phyloP scores from a whole-genome alignment of 2,888 invertebrate genomes.

The Xanthorhoe spadicearia region DNA sequence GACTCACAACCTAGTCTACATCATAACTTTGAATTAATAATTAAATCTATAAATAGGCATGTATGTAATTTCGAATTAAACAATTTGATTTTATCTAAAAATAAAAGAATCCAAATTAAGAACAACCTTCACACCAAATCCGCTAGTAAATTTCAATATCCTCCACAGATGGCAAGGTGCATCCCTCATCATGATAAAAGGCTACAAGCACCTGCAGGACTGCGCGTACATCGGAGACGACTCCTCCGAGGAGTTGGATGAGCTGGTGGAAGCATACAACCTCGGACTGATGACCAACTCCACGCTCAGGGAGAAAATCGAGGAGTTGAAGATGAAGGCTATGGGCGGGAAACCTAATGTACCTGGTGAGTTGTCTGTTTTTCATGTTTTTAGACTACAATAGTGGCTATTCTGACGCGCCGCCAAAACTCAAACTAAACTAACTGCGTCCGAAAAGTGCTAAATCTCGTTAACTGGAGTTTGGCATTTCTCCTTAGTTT shows the following conservation, averaged over 20 bases:
- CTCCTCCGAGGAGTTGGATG: conserved; percentile 90
- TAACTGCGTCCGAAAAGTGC: too few relatives aligned
- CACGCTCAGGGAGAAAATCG: conserved; percentile 64
- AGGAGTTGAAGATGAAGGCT: conserved; percentile 57
- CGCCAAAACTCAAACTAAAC: too few relatives aligned
- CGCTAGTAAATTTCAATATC: not conserved
- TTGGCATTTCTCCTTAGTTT: too few relatives aligned
- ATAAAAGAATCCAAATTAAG: too few relatives aligned
- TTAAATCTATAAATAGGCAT: too few relatives aligned
- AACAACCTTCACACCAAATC: not conserved
- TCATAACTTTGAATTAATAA: too few relatives aligned
- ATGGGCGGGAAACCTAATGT: conserved; percentile 85
- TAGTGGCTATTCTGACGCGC: too few relatives aligned
- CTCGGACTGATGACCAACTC: conserved; percentile 67
- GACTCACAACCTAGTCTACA: too few relatives aligned
- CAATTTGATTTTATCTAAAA: too few relatives aligned
- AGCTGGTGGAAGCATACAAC: conserved; percentile 81
- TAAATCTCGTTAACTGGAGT: too few relatives aligned
- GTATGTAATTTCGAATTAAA: too few relatives aligned
- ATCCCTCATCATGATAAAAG: conserved; percentile 90
- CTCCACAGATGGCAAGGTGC: conserved; percentile 89
- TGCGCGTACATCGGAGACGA: conserved; percentile 93
- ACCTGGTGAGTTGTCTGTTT: conserved; percentile 71
- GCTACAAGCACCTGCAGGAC: conserved; percentile 90
- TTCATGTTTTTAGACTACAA: too few relatives aligned